A percentile compares a stretch with the other conserved stretches of the same genome.
Evolutionary conservation across 2,888 invertebrate genomes (phyloP).

Genomic region (Anagyrus pseudococci): DNA sequence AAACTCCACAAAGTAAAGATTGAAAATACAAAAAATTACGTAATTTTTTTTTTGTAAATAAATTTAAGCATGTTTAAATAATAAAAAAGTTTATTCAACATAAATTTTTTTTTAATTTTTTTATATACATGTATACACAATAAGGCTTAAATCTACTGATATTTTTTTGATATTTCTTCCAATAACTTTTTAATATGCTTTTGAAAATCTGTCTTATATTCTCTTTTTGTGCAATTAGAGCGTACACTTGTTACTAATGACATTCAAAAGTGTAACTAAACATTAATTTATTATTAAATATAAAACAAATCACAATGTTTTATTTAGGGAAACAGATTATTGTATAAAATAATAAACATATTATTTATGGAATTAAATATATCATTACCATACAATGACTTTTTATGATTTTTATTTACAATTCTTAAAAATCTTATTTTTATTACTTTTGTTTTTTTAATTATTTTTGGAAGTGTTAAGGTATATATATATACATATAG

Average conservation of each 20-base stretch:
- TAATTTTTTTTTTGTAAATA: too few relatives aligned
- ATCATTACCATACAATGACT: constrained; percentile 40
- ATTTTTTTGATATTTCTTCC: neutral
- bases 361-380: constrained; percentile 50
- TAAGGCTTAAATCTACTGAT: constrained; percentile 4
- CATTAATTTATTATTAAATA: constrained; percentile 53
- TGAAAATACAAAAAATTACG: too few relatives aligned
- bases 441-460: constrained; percentile 38
- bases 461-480: constrained; percentile 30
- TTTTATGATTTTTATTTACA: constrained; percentile 41
- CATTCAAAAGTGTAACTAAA: constrained; percentile 42
- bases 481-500: constrained; percentile 24
- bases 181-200: constrained; percentile 27
- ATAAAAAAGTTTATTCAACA: constrained; percentile 23
- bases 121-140: constrained; percentile 28
- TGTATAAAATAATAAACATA: constrained; percentile 52
- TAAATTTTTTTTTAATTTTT: constrained; percentile 11
- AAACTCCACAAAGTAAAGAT: neutral
- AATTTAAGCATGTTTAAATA: too few relatives aligned
- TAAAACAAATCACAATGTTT: constrained; percentile 45
- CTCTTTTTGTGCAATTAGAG: constrained; percentile 34
- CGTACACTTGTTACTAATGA: constrained; percentile 32
- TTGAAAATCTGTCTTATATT: constrained; percentile 26
- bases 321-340: constrained; percentile 24
- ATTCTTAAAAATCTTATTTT: constrained; percentile 6